Evolutionary conservation across 2,797 vertebrate species (phyloP), one percentile per base, ranked within the genome.

Genomic region (Pygocentrus nattereri): DNA sequence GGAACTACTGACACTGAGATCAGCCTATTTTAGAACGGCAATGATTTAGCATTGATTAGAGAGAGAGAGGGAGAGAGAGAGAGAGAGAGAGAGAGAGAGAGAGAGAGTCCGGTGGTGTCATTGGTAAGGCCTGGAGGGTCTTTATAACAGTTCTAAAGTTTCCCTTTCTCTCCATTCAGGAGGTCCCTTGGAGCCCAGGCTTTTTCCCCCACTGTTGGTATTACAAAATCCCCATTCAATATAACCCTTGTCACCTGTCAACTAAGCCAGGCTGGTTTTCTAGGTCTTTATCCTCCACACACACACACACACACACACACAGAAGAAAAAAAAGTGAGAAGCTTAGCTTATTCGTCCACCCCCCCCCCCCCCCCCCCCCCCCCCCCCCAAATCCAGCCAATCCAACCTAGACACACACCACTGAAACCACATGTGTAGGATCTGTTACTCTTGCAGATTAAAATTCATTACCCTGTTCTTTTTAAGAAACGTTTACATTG

Each of bases 241-340:
- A 92, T 93, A 94, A 95, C 92, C 92, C 95, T 95, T 95, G 95
- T 95, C 94, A 95, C 94, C 95, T 95, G 95, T 95, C 95, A 95
- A 90, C 94, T 95, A 95, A 95, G 94, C 94, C 93, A 89, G 95
- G 90, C 94, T 92, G 93, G 91, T 93, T 94, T 93, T 92, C 91
- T 94, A 95, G 94, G 94, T 95, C 95, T 95, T 95, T 95, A 95
- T 95, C 93, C 94, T 86, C 91, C 79, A 87, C 91, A 92, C 92
- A 94, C 92, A 94, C 90, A 93, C 91, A 59, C n/a, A n/a, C 79
- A 87, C 91, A 92, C 92, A 94, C 92, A 94, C 90, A 93, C 91
- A 59, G 56, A 59, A 59, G 56, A 59, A 59, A 27, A n/a, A 61
- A 61, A 86, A 87, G 82, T 83, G 81, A 85, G 85, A 82, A 87